Conservation (phyloP, 2,888 invertebrate species). For the Galeruca laticollis region DNA sequence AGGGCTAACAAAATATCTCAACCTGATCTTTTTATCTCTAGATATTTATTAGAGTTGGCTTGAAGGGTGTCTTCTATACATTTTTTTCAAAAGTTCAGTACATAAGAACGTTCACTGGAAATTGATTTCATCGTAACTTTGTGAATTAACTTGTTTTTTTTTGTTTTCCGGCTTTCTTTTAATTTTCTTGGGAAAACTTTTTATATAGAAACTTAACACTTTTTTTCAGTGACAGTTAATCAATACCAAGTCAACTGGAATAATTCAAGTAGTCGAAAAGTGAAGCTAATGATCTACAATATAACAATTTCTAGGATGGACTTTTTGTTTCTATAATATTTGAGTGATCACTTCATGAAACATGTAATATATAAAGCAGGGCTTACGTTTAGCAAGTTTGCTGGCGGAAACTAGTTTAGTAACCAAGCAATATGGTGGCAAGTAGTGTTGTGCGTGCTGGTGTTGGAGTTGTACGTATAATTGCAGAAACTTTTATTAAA, state of each 20-base stretch:
- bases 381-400: no score
- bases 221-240: constrained; percentile 3
- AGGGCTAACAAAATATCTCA: constrained; percentile 20
- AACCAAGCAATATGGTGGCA: no score
- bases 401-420: no score
- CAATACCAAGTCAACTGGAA: not conserved
- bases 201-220: constrained; percentile 9
- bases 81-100: constrained; percentile 15
- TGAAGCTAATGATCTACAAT: not conserved
- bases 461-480: no score
- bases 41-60: constrained; percentile 25
- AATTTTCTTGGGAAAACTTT: constrained; percentile 17
- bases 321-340: no score
- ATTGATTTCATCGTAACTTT: constrained; percentile 32
- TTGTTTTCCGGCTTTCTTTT: constrained; percentile 13
- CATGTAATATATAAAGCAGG: no score
- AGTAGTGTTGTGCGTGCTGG: no score
- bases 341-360: no score
- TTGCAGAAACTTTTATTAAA: no score
- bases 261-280: not conserved
- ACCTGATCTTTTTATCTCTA: constrained; percentile 11
- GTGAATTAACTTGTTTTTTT: constrained; percentile 9
- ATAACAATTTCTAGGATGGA: no score
- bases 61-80: not conserved
- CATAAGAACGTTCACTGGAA: constrained; percentile 2